phyloP scores from a whole-genome alignment of 2,888 invertebrate genomes.

The Elaeidobius kamerunicus region DNA sequence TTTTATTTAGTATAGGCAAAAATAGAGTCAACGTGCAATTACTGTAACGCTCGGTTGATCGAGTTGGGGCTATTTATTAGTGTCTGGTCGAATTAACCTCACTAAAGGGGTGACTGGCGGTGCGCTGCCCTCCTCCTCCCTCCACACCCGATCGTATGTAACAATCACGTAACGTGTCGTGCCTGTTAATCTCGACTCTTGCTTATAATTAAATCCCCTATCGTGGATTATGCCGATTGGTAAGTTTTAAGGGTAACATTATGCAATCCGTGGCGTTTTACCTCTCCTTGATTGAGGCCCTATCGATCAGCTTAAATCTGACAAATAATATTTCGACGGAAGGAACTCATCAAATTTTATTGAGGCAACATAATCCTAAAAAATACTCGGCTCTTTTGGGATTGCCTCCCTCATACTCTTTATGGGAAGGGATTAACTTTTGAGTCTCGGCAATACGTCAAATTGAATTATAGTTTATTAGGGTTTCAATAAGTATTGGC shows the following conservation, averaged over 20 bases:
- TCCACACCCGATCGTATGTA: slow-evolving; percentile 30
- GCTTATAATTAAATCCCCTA: too few relatives aligned
- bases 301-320: too few relatives aligned
- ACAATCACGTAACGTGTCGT: slow-evolving; percentile 43
- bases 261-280: too few relatives aligned
- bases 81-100: slow-evolving; percentile 7
- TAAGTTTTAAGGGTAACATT: too few relatives aligned
- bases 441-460: slow-evolving; percentile 10
- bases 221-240: too few relatives aligned
- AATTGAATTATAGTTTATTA: slow-evolving; percentile 17
- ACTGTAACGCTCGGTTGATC: slow-evolving; percentile 5
- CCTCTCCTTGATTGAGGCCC: too few relatives aligned
- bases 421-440: slow-evolving; percentile 19
- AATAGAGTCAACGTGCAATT: too few relatives aligned
- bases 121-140: too few relatives aligned
- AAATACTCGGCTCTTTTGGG: slow-evolving; percentile 23
- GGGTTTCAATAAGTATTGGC: too few relatives aligned
- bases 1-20: too few relatives aligned
- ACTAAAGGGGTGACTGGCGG: slow-evolving; percentile 2
- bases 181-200: slow-evolving; percentile 43
- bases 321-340: too few relatives aligned
- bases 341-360: slow-evolving; percentile 31
- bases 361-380: slow-evolving; percentile 29
- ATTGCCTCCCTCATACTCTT: slow-evolving; percentile 15
- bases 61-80: slow-evolving; percentile 10